Conservation (phyloP, 2,797 vertebrate species). For the Merluccius polli region DNA sequence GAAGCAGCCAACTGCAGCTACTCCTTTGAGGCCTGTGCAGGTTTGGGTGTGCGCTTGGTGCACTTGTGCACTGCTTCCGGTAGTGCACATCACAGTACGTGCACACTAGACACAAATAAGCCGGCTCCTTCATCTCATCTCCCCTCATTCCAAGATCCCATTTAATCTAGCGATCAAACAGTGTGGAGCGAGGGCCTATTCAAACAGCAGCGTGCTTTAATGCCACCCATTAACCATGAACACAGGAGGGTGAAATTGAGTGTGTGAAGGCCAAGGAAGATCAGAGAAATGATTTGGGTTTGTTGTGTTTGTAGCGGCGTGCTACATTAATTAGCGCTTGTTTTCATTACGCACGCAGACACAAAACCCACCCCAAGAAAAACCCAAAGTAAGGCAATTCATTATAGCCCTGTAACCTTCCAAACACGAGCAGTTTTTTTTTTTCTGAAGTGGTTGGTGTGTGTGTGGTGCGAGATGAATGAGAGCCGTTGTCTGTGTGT, state of each 20-base stretch:
- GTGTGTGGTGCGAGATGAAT: conserved; percentile 36
- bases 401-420: conserved; percentile 49
- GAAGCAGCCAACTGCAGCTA: neutral
- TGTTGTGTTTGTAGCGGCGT: conserved; percentile 57
- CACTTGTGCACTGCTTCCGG: conserved; percentile 1
- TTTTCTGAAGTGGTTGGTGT: conserved; percentile 49
- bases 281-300: conserved; percentile 58
- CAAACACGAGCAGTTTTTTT: conserved; percentile 41
- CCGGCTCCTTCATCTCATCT: conserved; percentile 39
- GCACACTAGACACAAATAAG: conserved; percentile 5
- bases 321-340: conserved; percentile 62
- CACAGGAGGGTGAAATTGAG: conserved; percentile 34
- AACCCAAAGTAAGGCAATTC: conserved; percentile 56
- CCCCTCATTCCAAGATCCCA: conserved; percentile 28
- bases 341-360: conserved; percentile 50
- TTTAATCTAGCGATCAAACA: conserved; percentile 33
- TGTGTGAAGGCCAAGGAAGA: conserved; percentile 44
- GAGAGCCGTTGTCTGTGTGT: conserved; percentile 24
- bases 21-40: neutral
- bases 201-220: conserved; percentile 39
- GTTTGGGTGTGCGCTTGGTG: neutral
- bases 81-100: conserved; percentile 10
- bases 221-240: conserved; percentile 28
- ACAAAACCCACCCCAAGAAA: conserved; percentile 8
- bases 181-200: conserved; percentile 44